Evolutionary conservation across 2,797 vertebrate genomes (phyloP), one percentile per base, ranked within the genome.

Genomic region (Pseudocheirus occidentalis): DNA sequence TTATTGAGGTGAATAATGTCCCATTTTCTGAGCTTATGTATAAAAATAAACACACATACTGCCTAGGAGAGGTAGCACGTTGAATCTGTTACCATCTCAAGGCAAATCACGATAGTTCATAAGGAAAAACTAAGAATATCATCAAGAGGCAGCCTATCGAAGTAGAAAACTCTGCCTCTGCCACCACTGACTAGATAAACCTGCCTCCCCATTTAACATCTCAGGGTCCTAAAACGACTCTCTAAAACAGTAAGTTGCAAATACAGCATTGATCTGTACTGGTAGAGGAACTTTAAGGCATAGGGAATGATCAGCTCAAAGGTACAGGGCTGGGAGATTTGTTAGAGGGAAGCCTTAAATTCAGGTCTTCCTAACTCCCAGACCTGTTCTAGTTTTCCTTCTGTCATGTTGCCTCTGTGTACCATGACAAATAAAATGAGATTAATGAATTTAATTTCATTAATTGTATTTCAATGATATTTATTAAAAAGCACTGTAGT

Each of bases 1-100:
- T 58, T 55, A 73, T 91, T 93, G 93, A 31, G n/a, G 3, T 56
- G 87, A 92, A 40, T 92, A 18, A 92, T 91, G 90, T 27, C 73
- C 13, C 92, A 90, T 54, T 95, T n/a, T 92, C 1, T 59, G 94
- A 21, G 2, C 24, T 55, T 95, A 94, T 95, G 93, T 55, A 73
- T 94, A 52, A 92, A 93, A 94, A 24, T 54, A 93, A 95, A 93
- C 73, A 46, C 54, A 1, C 1, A 92, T 12, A 91, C 6, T 34
- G 21, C 92, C 46, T 93, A 55, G 40, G 92, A 95, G 95, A 91
- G 14, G 2, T 34, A 94, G 31, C 40, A 62, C 7, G 90, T 92
- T 89, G 93, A 90, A 12, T 91, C 21, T 66, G 95, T 91, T 91
- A 91, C 66, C 55, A 66, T 93, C 91, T 96, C 90, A 87, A 50